Base-by-base conservation (phyloP, 1,140 invertebrate genomes). In the Brevipalpus yothersi region DNA sequence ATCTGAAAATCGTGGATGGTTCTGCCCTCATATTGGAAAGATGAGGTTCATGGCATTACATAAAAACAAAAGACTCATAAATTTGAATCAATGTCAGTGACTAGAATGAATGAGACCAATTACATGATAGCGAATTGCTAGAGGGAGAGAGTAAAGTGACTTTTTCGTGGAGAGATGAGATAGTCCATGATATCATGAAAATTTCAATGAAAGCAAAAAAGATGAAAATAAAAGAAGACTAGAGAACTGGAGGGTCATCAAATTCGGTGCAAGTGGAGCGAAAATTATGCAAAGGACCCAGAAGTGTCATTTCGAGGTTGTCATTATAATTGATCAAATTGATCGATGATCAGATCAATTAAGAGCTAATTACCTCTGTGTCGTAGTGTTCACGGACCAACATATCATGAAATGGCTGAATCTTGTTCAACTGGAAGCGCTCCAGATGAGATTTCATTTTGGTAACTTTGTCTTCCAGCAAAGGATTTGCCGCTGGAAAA, bases 381-480 rank as follows among this genome's bases (percentile, higher is more conserved):
- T 56, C 43, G 49, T 60, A 58, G 43, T 59, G 65, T 54, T 72
- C 64, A 43, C 66, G 63, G 19, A 60, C 43, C 2, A 73, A 39
- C 54, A 66, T 67, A 15, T 71, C 71, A 62, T 75, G 71, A 58
- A 76, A 68, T 47, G 73, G 84, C 67, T 84, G 80, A 11, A 95
- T 68, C 71, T 85, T 87, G 19, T 82, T 82, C 65, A 80, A 77
- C 71, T 90, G 82, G 73, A 92, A 94, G 67, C 83, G 79, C 58
- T 85, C 81, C 56, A 95, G 68, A 0, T 87, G 87, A 63, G 84
- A 81, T 62, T 91, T 83, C 81, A 90, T 90, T 66, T 80, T 79
- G 21, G 70, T 57, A 42, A 84, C 79, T 72, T 91, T 87, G 41
- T 86, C 81, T 68, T 87, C 81, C 12, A 82, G 71, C 57, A 80